phyloP scores from a whole-genome alignment of 1,140 invertebrate species.

The Tribolium castaneum region DNA sequence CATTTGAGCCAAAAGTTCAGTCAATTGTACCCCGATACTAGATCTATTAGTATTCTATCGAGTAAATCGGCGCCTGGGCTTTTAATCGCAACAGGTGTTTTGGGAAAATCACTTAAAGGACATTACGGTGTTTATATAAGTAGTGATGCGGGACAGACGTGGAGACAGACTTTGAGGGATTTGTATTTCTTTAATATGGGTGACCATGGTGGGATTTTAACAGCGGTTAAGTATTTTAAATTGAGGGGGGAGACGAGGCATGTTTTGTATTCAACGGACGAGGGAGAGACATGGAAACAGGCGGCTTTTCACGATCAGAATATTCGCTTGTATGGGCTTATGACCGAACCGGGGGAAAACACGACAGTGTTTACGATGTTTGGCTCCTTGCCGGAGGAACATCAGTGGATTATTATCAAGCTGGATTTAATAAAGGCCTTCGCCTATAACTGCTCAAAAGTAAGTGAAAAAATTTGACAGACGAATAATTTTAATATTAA shows the following conservation, averaged over 20 bases:
- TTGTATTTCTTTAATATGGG: constrained; percentile 90
- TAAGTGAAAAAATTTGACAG: constrained; percentile 32
- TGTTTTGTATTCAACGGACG: constrained; percentile 86
- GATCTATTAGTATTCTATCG: constrained; percentile 85
- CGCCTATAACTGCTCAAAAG: constrained; percentile 63
- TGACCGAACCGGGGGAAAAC: constrained; percentile 93
- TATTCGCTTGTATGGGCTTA: constrained; percentile 84
- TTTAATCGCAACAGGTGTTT: constrained; percentile 86
- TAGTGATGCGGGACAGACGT: constrained; percentile 85
- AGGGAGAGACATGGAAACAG: constrained; percentile 83
- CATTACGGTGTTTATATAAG: constrained; percentile 86
- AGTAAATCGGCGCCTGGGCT: constrained; percentile 89
- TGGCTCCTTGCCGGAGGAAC: constrained; percentile 79
- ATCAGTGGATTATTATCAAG: constrained; percentile 90
- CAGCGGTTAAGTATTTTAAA: constrained; percentile 86
- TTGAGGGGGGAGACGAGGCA: constrained; percentile 78
- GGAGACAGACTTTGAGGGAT: constrained; percentile 82
- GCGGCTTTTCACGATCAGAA: constrained; percentile 77
- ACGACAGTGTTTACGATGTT: constrained; percentile 93
- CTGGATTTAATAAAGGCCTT: constrained; percentile 82
- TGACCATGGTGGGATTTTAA: constrained; percentile 89
- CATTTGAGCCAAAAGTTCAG: constrained; percentile 89
- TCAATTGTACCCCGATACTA: constrained; percentile 81
- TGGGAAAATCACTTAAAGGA: constrained; percentile 82
- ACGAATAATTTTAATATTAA: too few relatives aligned